A percentile compares a stretch with the other conserved stretches of the same genome.
Evolutionary conservation across 2,888 invertebrate species (phyloP).

Genomic region (Carabus problematicus): DNA sequence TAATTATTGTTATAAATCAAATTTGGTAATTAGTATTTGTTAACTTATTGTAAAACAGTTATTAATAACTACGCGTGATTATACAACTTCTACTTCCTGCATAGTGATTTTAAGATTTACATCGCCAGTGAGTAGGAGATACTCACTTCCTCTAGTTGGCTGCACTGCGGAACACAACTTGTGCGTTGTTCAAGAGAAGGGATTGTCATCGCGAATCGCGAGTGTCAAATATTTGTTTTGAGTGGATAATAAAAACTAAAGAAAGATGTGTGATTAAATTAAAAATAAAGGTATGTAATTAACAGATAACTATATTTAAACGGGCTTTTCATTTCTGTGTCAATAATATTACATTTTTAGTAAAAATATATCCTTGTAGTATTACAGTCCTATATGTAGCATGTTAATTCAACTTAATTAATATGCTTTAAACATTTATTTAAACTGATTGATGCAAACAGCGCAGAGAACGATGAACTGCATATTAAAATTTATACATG

Average conservation of each 20-base stretch:
- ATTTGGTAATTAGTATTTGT: too few species aligned
- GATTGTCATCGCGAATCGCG: conserved; percentile 27
- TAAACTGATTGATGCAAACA: conserved; percentile 23
- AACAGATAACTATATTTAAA: background rate
- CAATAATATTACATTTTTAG: conserved; percentile 1
- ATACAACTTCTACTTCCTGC: background rate
- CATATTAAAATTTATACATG: background rate
- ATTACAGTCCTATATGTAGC: conserved; percentile 23
- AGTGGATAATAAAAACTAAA: conserved; percentile 24
- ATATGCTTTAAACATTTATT: conserved; percentile 36
- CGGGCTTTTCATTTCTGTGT: background rate
- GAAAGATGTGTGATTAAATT: conserved; percentile 20
- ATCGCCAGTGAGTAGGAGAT: conserved; percentile 12
- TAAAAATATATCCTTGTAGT: conserved; percentile 32
- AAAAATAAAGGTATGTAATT: conserved; percentile 25
- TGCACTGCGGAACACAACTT: conserved; percentile 5
- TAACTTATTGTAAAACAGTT: background rate
- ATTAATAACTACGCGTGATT: conserved; percentile 13
- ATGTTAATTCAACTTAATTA: conserved; percentile 37
- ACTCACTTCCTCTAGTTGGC: conserved; percentile 11
- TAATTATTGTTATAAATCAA: background rate
- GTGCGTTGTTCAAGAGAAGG: conserved; percentile 30
- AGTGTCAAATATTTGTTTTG: conserved; percentile 42
- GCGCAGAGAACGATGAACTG: conserved; percentile 5
- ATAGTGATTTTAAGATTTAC: conserved; percentile 13